A percentile compares a stretch with the other conserved stretches of the same genome.
Conservation (phyloP, 2,113 vertebrate species). For the Percopsis transmontana region DNA sequence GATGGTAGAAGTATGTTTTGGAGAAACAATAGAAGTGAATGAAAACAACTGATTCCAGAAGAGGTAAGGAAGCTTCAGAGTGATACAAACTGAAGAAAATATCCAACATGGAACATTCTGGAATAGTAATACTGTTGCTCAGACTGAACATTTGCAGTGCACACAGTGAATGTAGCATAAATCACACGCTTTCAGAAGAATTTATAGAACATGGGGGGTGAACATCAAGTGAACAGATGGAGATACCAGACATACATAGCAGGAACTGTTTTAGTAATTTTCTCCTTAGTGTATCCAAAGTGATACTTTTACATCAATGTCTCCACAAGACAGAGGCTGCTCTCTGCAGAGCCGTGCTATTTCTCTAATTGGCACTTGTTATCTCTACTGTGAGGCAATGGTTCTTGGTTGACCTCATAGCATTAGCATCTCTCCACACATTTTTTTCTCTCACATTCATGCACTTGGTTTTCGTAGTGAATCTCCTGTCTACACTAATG, state of each 20-base stretch:
- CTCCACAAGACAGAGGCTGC: constrained; percentile 29
- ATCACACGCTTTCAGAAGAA: constrained; percentile 28
- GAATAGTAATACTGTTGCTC: constrained; percentile 2
- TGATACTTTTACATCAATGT: background rate
- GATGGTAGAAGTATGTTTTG: too few species aligned
- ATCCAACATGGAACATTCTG: constrained; percentile 8
- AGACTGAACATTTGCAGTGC: background rate
- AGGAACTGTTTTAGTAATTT: constrained; percentile 62
- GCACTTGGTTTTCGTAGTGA: constrained; percentile 30
- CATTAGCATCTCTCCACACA: constrained; percentile 16
- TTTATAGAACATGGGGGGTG: constrained; percentile 12
- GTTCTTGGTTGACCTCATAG: constrained; percentile 30
- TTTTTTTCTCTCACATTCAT: constrained; percentile 43
- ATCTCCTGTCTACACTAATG: constrained; percentile 26
- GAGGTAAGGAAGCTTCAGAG: too few species aligned
- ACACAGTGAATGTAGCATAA: constrained; percentile 1
- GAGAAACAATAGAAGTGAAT: too few species aligned
- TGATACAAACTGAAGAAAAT: background rate
- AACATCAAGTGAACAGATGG: constrained; percentile 41
- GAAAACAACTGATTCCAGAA: too few species aligned
- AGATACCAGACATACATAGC: constrained; percentile 33
- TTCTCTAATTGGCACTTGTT: constrained; percentile 69
- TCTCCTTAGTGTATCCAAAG: constrained; percentile 16
- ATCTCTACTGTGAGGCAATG: constrained; percentile 29
- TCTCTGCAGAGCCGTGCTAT: constrained; percentile 44